Percentiles rank a stretch among this genome's conserved stretches.
Conservation (phyloP, 1,140 invertebrate species). For the Conus ventricosus region DNA sequence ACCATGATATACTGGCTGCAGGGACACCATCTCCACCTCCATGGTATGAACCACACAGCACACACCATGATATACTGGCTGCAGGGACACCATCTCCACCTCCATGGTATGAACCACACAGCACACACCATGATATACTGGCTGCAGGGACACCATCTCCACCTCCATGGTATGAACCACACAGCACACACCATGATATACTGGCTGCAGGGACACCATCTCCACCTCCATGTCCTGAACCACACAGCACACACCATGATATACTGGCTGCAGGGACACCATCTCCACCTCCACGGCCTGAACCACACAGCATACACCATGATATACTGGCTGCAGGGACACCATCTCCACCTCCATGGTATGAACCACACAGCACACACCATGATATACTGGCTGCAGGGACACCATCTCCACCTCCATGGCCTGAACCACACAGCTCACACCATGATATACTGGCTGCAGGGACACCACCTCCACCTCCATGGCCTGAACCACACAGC, state of each 20-base stretch:
- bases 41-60: too few species aligned
- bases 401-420: not conserved
- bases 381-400: not conserved
- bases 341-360: too few species aligned
- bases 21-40: too few species aligned
- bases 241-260: not conserved
- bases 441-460: too few species aligned
- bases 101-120: not conserved
- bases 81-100: not conserved
- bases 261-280: not conserved
- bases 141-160: not conserved
- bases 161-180: not conserved
- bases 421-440: too few species aligned
- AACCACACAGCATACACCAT: not conserved
- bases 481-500: not conserved
- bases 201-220: not conserved
- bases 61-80: too few species aligned
- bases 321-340: not conserved
- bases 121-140: too few species aligned
- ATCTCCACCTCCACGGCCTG: constrained; percentile 4
- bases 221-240: not conserved
- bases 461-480: not conserved
- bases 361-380: too few species aligned
- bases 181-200: too few species aligned
- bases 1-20: too few species aligned